These are phyloP conservation scores for Chanos chanos DNA, from an alignment of 2,797 vertebrate species.

Conservation along the genomic window DNA sequence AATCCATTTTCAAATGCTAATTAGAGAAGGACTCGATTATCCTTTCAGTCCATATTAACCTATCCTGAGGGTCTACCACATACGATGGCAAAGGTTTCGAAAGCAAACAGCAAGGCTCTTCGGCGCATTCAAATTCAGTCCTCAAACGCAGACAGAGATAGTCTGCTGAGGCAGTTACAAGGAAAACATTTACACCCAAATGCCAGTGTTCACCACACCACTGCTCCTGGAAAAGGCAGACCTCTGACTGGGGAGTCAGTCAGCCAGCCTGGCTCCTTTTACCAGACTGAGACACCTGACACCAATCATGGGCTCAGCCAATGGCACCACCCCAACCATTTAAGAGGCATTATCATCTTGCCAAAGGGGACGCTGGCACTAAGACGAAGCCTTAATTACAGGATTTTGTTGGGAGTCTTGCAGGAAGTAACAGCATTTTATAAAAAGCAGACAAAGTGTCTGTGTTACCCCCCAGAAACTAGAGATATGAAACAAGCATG, in stretches of 20 bases:
- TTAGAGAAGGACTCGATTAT: too few species aligned
- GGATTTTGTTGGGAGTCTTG: slow-evolving; percentile 12
- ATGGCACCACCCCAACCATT: slow-evolving; percentile 27
- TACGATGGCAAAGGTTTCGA: too few species aligned
- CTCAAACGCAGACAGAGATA: slow-evolving; percentile 4
- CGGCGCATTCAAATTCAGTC: slow-evolving; percentile 1
- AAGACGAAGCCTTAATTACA: slow-evolving; percentile 44
- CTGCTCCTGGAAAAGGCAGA: too few species aligned
- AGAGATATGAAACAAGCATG: too few species aligned
- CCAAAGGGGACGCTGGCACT: slow-evolving; percentile 9
- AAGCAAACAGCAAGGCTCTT: too few species aligned
- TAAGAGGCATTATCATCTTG: slow-evolving; percentile 35
- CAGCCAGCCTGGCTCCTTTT: slow-evolving; percentile 2
- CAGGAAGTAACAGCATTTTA: slow-evolving; percentile 9
- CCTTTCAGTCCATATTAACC: too few species aligned
- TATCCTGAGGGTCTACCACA: too few species aligned
- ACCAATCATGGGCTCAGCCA: neutral
- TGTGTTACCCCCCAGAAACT: too few species aligned
- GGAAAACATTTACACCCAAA: too few species aligned
- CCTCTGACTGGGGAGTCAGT: neutral
- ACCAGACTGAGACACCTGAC: slow-evolving; percentile 21
- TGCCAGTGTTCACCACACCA: too few species aligned
- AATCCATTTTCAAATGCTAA: too few species aligned
- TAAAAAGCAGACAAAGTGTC: neutral
- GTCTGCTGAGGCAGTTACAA: neutral